Conservation (phyloP, 2,113 vertebrate species). For the Xiphophorus couchianus region DNA sequence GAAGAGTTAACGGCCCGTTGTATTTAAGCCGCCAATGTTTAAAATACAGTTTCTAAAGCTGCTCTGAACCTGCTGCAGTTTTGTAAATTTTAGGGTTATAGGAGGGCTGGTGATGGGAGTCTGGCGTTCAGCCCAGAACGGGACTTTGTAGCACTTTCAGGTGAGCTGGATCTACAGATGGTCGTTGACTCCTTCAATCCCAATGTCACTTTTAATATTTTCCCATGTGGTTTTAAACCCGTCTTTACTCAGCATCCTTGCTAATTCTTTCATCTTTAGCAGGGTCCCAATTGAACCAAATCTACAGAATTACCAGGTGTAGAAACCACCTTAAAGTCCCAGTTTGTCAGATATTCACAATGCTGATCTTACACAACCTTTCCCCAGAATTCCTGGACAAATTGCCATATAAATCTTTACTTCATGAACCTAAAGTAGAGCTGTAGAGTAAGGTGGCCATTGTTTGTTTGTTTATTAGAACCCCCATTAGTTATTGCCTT, state of each 20-base stretch:
- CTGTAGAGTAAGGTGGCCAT: too few species aligned
- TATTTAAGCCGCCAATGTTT: conserved; percentile 69
- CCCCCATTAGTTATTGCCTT: too few species aligned
- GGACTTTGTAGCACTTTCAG: conserved; percentile 27
- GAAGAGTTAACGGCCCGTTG: conserved; percentile 64
- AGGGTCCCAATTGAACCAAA: too few species aligned
- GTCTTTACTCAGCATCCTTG: conserved; percentile 27
- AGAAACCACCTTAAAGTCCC: too few species aligned
- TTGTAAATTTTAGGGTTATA: conserved; percentile 4
- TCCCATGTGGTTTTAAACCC: conserved; percentile 11
- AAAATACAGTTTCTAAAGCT: conserved; percentile 62
- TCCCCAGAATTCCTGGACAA: too few species aligned
- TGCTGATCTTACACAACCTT: too few species aligned
- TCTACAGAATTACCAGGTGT: too few species aligned
- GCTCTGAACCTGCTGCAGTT: conserved; percentile 61
- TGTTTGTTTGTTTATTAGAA: too few species aligned
- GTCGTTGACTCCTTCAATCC: conserved; percentile 22
- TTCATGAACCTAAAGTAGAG: too few species aligned
- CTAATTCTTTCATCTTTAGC: not conserved
- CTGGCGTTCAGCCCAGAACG: conserved; percentile 43
- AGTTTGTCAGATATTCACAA: too few species aligned
- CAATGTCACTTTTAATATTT: conserved; percentile 28
- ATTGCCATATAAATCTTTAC: too few species aligned
- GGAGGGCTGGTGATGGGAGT: conserved; percentile 38
- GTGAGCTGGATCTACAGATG: conserved; percentile 31